Percentiles rank a stretch among this genome's conserved stretches.
Conservation (phyloP, 2,797 vertebrate species). For the Clarias pachynema region DNA sequence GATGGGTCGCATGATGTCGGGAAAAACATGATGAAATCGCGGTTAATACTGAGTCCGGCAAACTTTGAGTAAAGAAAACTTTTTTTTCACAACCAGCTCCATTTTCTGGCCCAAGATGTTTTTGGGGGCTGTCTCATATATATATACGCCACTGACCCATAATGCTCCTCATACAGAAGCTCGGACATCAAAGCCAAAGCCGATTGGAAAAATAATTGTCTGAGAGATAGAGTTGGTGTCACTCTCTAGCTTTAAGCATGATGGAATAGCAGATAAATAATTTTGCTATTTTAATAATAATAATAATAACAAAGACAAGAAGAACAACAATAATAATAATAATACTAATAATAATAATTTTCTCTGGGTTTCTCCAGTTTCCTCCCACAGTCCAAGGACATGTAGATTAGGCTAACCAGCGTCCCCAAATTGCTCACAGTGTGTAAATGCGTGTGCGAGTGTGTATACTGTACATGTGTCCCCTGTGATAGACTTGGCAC, state of each 20-base stretch:
- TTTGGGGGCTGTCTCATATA: constrained; percentile 30
- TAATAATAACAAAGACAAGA: not conserved
- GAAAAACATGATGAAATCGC: not conserved
- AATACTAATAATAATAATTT: too few species aligned
- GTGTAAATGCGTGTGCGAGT: not conserved
- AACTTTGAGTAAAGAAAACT: not conserved
- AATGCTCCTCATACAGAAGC: constrained; percentile 38
- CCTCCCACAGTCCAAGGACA: too few species aligned
- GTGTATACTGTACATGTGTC: not conserved
- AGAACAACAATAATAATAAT: too few species aligned
- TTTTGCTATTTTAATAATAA: not conserved
- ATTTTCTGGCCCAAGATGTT: constrained; percentile 34
- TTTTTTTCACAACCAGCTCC: not conserved
- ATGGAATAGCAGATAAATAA: not conserved
- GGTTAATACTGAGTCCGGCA: not conserved
- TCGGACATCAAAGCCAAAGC: constrained; percentile 48
- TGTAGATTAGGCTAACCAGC: too few species aligned
- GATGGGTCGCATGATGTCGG: not conserved
- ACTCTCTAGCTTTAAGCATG: not conserved
- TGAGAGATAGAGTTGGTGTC: not conserved
- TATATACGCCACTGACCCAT: constrained; percentile 39
- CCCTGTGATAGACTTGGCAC: not conserved
- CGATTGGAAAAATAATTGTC: constrained; percentile 37
- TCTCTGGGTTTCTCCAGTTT: too few species aligned
- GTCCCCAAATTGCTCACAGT: not conserved